Percentiles rank a stretch among this genome's conserved stretches.
Evolutionary conservation across 2,113 vertebrate species (phyloP).

Genomic region (Pluvialis apricaria): DNA sequence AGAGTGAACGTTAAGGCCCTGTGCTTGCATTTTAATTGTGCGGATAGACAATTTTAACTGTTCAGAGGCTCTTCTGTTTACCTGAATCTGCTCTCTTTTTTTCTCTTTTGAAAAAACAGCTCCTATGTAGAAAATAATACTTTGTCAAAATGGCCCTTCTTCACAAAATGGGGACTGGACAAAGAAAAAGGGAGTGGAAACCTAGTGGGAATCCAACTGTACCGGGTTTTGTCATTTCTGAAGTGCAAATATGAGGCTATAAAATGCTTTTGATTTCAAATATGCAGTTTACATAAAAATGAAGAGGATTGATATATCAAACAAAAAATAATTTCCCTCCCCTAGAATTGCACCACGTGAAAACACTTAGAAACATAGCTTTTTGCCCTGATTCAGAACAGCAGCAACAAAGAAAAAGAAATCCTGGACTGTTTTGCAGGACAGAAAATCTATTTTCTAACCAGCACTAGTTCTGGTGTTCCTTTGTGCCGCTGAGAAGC

Average conservation of each 20-base stretch:
- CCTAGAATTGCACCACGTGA: background rate
- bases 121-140: background rate
- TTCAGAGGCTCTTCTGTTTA: background rate
- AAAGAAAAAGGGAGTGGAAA: background rate
- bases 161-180: background rate
- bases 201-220: background rate
- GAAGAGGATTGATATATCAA: background rate
- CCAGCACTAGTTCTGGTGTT: background rate
- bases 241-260: background rate
- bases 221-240: background rate
- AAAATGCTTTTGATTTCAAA: background rate
- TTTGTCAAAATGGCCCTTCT: background rate
- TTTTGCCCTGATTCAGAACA: background rate
- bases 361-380: background rate
- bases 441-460: slow-evolving; percentile 9
- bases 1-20: background rate
- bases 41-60: background rate
- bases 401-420: background rate
- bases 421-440: background rate
- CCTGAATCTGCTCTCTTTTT: background rate
- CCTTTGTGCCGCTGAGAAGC: background rate
- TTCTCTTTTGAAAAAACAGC: background rate
- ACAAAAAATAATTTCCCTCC: background rate
- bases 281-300: background rate
- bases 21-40: background rate